Conservation (phyloP, 2,797 vertebrate species). For the Stomatorhinus walkeri region DNA sequence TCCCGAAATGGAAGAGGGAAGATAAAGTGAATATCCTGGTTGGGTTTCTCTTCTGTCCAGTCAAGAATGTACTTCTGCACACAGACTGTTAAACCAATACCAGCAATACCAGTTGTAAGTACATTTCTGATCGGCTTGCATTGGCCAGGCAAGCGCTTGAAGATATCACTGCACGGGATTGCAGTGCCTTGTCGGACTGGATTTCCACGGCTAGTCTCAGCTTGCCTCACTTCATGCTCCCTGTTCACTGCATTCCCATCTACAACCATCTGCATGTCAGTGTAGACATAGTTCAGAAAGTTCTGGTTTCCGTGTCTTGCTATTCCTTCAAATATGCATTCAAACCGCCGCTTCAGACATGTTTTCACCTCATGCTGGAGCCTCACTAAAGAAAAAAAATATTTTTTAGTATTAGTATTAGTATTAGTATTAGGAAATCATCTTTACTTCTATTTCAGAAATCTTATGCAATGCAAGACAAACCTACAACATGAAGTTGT, state of each 20-base stretch:
- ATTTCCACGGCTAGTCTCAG: neutral
- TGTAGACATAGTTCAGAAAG: constrained; percentile 43
- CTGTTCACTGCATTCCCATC: constrained; percentile 39
- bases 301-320: constrained; percentile 48
- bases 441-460: neutral
- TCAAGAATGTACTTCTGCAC: constrained; percentile 53
- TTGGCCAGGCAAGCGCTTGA: constrained; percentile 32
- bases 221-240: constrained; percentile 39
- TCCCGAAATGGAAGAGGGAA: constrained; percentile 49
- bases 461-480: neutral
- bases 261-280: constrained; percentile 47
- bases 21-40: constrained; percentile 61
- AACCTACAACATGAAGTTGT: neutral
- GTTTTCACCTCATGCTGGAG: constrained; percentile 41
- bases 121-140: constrained; percentile 42
- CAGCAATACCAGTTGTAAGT: constrained; percentile 56
- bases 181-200: constrained; percentile 23
- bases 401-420: too few species aligned
- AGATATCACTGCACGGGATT: constrained; percentile 45
- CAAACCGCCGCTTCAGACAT: constrained; percentile 33
- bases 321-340: constrained; percentile 51
- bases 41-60: constrained; percentile 45
- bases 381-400: constrained; percentile 32
- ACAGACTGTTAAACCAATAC: constrained; percentile 50
- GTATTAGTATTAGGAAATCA: neutral